Evolutionary conservation across 2,888 invertebrate species (phyloP), one percentile per base, ranked within the genome.

Genomic region (Stenoptilia bipunctidactyla): DNA sequence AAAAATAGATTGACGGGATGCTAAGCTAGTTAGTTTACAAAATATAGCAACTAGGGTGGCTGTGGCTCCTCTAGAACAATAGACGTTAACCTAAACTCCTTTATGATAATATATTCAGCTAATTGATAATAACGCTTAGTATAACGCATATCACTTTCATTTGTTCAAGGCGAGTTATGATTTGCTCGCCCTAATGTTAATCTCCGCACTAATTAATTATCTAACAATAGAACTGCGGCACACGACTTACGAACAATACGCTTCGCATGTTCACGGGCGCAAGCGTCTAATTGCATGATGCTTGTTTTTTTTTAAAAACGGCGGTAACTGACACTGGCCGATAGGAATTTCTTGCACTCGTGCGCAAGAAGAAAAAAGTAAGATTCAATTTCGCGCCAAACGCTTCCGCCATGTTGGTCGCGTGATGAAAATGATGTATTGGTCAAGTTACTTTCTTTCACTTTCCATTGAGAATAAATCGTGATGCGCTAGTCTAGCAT

Each of bases 391-490:
- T 75, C 75, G 71, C 34, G 34, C 34, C 12, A 34, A 68, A 70
- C 59, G 62, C 75, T 79, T 80, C 79, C 80, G 77, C 75, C 63
- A 72, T 70, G 58, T 53, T 66, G 62, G 52, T 77, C 71, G 80
- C 80, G 80, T 80, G 80, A 79, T 79, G 72, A 79, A 77, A 71
- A 75, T 79, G 73, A 79, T 74, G 77, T 74, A 75, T 77, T 62
- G 65, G 66, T 65, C 68, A 68, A 57, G 55, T 55, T 65, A 66
- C 76, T 77, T 79, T 79, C 80, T 55, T 75, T 75, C 71, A 71
- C 80, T 80, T 80, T 80, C 76, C 58, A 73, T 74, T 46, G 66
- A 69, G 66, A 66, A 68, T 58, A 62, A 61, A 52, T 47, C 61
- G 59, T 66, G 64, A 63, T 14, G 34, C 13, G 13, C 13, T 34